Conservation (phyloP, 2,888 invertebrate species). For the Amphimallon solstitiale region DNA sequence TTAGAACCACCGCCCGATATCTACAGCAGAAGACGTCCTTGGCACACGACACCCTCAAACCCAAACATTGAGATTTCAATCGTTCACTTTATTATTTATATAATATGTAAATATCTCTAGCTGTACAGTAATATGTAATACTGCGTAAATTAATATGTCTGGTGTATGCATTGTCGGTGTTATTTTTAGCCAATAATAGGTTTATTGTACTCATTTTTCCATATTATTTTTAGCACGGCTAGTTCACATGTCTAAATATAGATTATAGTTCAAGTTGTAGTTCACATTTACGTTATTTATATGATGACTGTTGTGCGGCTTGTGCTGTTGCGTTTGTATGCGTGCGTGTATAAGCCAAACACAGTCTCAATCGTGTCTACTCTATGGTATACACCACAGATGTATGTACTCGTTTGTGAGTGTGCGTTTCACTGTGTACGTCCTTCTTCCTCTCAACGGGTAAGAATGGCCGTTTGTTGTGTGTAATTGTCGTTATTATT, state of each 20-base stretch:
- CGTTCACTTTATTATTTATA: too few relatives aligned
- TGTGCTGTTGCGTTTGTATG: neutral
- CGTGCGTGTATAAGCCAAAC: neutral
- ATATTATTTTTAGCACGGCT: conserved; percentile 38
- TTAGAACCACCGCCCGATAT: too few relatives aligned
- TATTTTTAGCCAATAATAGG: conserved; percentile 36
- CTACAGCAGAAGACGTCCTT: too few relatives aligned
- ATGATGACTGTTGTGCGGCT: too few relatives aligned
- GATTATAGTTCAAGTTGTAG: conserved; percentile 43
- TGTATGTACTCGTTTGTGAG: neutral
- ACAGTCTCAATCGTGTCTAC: conserved; percentile 8
- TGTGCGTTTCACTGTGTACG: neutral
- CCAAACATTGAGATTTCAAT: too few relatives aligned
- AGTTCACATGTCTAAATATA: conserved; percentile 36
- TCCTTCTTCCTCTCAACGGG: neutral
- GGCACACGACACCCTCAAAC: too few relatives aligned
- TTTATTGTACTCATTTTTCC: conserved; percentile 39
- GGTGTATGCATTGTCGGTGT: neutral
- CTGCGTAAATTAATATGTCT: conserved; percentile 3
- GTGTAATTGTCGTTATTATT: too few relatives aligned
- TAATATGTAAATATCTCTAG: too few relatives aligned
- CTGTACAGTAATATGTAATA: too few relatives aligned
- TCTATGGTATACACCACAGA: neutral
- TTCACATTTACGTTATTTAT: conserved; percentile 30
- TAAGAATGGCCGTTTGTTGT: neutral